Evolutionary conservation across 2,113 vertebrate genomes (phyloP), one percentile per base, ranked within the genome.

Genomic region (Neofelis nebulosa): DNA sequence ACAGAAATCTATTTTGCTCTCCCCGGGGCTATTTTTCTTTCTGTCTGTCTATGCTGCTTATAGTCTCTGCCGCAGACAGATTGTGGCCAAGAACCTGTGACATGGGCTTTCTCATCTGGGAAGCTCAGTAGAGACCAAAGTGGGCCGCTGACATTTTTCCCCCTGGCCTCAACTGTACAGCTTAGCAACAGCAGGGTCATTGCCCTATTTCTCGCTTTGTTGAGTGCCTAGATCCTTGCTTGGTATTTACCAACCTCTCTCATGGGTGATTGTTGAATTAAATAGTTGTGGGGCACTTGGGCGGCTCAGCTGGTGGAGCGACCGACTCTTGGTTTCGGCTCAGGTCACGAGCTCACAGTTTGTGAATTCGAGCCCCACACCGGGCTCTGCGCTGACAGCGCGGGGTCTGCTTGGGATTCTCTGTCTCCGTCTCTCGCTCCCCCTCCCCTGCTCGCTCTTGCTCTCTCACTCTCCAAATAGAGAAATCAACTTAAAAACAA

Each of bases 81-180:
- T 21, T 73, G 84, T 93, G 66, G 90, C 61, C 21, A 21, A 81
- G 38, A 93, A 61, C 8, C 29, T 29, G 66, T 74, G 88, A 63
- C 4, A 4, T 14, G 36, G 89, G 76, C 33, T 76, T 96, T 89
- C 85, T 85, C 63, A 36, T 19, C 50, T 38, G 61, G 89, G 18
- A 91, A 88, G 81, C 29, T 61, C 79, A 71, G 89, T 19, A 41
- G 79, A 92, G 61, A 66, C 63, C 21, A 52, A 68, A 82, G n/a
- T 0, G 2, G 36, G 76, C 41, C 31, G 9, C 16, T 68, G 68
- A 68, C 68, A 66, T 91, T 83, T 83, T 97, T 66, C 7, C 66
- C 4, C 2, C n/a, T 1, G 4, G 31, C 25, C 18, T 81, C 36
- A 2, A 66, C 19, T 2, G 16, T 4, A 4, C 45, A 10, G 41